phyloP scores from a whole-genome alignment of 2,113 vertebrate species.

The Clarias batrachus region DNA sequence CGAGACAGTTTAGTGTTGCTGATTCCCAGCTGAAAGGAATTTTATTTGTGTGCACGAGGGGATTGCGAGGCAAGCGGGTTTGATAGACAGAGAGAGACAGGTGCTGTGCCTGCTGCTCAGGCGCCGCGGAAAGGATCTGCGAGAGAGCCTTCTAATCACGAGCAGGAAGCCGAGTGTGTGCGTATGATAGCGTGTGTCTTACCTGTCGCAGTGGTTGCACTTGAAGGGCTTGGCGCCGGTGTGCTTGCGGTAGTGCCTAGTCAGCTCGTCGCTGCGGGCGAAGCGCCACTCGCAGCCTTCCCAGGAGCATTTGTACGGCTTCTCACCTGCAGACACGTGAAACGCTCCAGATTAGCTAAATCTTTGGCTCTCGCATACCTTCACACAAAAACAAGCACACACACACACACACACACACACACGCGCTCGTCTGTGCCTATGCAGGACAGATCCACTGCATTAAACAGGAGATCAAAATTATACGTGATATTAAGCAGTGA shows the following conservation, averaged over 20 bases:
- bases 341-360: constrained; percentile 16
- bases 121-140: not conserved
- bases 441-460: constrained; percentile 5
- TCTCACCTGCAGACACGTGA: constrained; percentile 80
- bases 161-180: not conserved
- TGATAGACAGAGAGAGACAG: constrained; percentile 28
- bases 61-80: constrained; percentile 23
- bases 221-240: constrained; percentile 99
- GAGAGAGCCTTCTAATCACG: constrained; percentile 19
- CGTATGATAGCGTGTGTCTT: constrained; percentile 53
- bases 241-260: constrained; percentile 99
- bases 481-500: not conserved
- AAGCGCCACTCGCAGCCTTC: constrained; percentile 99
- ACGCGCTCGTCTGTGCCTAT: not conserved
- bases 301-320: constrained; percentile 99
- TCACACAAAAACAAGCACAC: not conserved
- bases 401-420: constrained; percentile 8
- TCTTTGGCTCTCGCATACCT: constrained; percentile 14
- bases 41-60: constrained; percentile 19
- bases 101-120: not conserved
- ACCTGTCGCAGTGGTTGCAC: constrained; percentile 99
- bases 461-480: not conserved
- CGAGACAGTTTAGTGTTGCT: constrained; percentile 38
- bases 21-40: constrained; percentile 34
- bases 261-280: constrained; percentile 98